These are phyloP conservation scores for Scrobipalpa atriplicella DNA, from an alignment of 2,888 invertebrate species.

Conservation along the genomic window DNA sequence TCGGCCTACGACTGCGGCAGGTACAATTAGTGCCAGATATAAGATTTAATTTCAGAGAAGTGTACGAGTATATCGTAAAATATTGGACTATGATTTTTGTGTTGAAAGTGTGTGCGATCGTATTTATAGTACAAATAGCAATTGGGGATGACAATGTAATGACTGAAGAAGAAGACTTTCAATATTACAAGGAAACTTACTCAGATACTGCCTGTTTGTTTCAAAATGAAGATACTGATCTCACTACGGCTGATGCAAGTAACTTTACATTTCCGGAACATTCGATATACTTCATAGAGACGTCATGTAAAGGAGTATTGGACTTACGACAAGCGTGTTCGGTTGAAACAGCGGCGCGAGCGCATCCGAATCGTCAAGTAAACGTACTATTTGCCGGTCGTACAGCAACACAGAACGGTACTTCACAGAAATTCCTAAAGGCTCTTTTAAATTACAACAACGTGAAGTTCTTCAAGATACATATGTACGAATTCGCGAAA, in stretches of 20 bases:
- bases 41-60: too few species aligned
- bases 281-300: slow-evolving; percentile 19
- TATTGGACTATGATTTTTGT: background rate
- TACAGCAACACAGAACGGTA: background rate
- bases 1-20: too few species aligned
- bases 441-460: background rate
- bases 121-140: background rate
- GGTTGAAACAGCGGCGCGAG: slow-evolving; percentile 11
- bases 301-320: background rate
- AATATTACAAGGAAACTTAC: background rate
- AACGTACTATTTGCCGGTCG: slow-evolving; percentile 14
- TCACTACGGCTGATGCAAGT: background rate
- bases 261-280: slow-evolving; percentile 17
- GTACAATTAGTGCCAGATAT: too few species aligned
- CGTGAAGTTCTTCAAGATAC: slow-evolving; percentile 8
- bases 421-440: background rate
- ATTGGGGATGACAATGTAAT: background rate
- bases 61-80: too few species aligned
- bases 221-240: background rate
- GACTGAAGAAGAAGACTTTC: background rate
- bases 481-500: background rate
- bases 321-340: slow-evolving; percentile 10
- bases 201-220: background rate
- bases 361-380: slow-evolving; percentile 8
- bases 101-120: background rate